These are phyloP conservation scores for Hoplostethus atlanticus DNA, from an alignment of 2,797 vertebrate genomes.

Conservation along the genomic window DNA sequence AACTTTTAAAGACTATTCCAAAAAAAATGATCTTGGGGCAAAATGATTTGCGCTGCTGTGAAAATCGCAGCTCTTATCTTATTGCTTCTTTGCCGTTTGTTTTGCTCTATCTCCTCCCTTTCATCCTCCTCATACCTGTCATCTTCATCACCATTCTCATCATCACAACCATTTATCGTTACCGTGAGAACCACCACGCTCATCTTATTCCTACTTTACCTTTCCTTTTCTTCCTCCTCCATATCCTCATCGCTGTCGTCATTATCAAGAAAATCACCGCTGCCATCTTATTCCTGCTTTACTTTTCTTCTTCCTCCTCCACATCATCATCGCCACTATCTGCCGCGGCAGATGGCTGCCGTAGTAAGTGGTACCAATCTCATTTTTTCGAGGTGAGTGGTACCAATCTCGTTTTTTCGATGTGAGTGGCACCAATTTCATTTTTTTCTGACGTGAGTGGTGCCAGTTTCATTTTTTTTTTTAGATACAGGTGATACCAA, in stretches of 20 bases:
- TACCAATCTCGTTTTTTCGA: no score
- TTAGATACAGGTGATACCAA: no score
- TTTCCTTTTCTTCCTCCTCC: background rate
- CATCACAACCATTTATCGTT: slow-evolving; percentile 31
- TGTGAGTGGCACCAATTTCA: no score
- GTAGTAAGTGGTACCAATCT: no score
- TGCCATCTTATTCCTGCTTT: background rate
- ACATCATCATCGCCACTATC: background rate
- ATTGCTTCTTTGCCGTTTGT: background rate
- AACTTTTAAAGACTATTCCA: slow-evolving; percentile 34
- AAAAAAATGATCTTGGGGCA: slow-evolving; percentile 6
- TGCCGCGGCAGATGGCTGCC: no score
- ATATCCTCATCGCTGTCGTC: no score
- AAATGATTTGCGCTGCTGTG: slow-evolving; percentile 7
- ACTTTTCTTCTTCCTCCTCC: background rate
- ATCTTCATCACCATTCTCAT: background rate
- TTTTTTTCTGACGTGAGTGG: no score
- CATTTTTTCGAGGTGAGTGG: no score
- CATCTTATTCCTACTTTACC: background rate
- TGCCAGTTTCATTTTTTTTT: no score
- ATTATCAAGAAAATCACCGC: background rate
- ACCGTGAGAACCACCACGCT: background rate
- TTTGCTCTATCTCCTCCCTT: background rate
- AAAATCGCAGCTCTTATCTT: slow-evolving; percentile 12
- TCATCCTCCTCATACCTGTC: background rate